Percentiles rank a stretch among this genome's conserved stretches.
phyloP scores from a whole-genome alignment of 2,113 vertebrate species.

The Ancistrus triradiatus region DNA sequence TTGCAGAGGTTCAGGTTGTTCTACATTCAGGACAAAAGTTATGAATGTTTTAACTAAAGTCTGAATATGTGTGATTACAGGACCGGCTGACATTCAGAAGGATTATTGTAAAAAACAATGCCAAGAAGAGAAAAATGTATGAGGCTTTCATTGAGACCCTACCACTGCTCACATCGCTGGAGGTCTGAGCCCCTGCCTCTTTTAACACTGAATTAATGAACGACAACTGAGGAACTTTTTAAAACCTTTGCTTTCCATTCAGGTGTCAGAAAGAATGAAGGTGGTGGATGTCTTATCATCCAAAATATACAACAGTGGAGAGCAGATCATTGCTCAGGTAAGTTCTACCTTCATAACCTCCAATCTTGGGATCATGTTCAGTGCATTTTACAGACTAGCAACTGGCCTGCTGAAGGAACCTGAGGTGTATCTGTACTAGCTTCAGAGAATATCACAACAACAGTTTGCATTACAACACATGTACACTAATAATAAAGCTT shows the following conservation, averaged over 20 bases:
- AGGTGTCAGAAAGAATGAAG: constrained; percentile 97
- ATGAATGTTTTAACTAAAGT: no score
- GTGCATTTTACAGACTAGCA: no score
- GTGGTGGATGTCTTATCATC: constrained; percentile 95
- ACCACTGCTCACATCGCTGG: constrained; percentile 94
- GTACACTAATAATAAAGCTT: not conserved
- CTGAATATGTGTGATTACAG: constrained; percentile 41
- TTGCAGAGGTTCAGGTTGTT: no score
- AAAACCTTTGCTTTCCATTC: constrained; percentile 31
- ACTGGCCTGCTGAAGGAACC: no score
- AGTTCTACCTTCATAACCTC: constrained; percentile 24
- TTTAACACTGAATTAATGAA: no score
- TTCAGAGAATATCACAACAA: no score
- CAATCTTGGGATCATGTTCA: not conserved
- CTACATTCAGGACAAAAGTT: no score
- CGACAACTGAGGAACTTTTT: no score
- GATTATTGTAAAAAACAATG: constrained; percentile 98
- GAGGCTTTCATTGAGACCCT: constrained; percentile 96
- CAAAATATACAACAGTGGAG: constrained; percentile 83
- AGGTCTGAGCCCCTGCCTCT: constrained; percentile 68
- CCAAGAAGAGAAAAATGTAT: constrained; percentile 95
- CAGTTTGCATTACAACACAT: not conserved
- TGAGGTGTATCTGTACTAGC: no score
- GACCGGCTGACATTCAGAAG: constrained; percentile 78
- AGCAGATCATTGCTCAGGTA: constrained; percentile 98